A percentile compares a stretch with the other conserved stretches of the same genome.
These are phyloP conservation scores for Agrotis clavis DNA, from an alignment of 2,888 invertebrate species.

Conservation along the genomic window DNA sequence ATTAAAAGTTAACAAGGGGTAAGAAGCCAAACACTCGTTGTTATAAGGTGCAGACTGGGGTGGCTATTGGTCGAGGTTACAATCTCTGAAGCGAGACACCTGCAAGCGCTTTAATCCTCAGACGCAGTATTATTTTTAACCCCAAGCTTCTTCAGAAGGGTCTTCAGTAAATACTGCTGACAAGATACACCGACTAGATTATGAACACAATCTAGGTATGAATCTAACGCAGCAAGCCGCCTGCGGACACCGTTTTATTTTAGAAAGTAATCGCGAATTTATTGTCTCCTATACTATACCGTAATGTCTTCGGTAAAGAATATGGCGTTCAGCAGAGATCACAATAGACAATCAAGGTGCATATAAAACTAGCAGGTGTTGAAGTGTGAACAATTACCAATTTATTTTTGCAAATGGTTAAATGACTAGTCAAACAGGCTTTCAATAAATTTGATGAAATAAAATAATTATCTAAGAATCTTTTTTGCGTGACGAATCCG, in stretches of 20 bases:
- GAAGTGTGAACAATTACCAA: slow-evolving; percentile 59
- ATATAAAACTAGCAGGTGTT: slow-evolving; percentile 44
- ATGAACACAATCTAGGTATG: slow-evolving; percentile 66
- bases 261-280: slow-evolving; percentile 69
- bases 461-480: slow-evolving; percentile 34
- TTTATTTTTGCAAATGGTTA: slow-evolving; percentile 57
- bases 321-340: slow-evolving; percentile 30
- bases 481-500: slow-evolving; percentile 43
- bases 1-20: slow-evolving; percentile 56
- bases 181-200: slow-evolving; percentile 73
- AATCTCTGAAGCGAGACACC: slow-evolving; percentile 77
- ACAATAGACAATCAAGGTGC: slow-evolving; percentile 59
- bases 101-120: slow-evolving; percentile 78
- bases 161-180: slow-evolving; percentile 75
- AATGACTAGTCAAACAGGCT: slow-evolving; percentile 23
- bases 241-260: slow-evolving; percentile 65
- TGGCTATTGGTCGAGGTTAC: slow-evolving; percentile 48
- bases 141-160: slow-evolving; percentile 70
- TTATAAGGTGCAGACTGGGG: slow-evolving; percentile 65
- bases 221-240: slow-evolving; percentile 63
- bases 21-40: slow-evolving; percentile 57
- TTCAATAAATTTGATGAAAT: slow-evolving; percentile 23
- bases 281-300: slow-evolving; percentile 47
- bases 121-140: slow-evolving; percentile 82
- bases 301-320: slow-evolving; percentile 48